A percentile compares a stretch with the other conserved stretches of the same genome.
phyloP scores from a whole-genome alignment of 2,888 invertebrate genomes.

The Acleris emargana region DNA sequence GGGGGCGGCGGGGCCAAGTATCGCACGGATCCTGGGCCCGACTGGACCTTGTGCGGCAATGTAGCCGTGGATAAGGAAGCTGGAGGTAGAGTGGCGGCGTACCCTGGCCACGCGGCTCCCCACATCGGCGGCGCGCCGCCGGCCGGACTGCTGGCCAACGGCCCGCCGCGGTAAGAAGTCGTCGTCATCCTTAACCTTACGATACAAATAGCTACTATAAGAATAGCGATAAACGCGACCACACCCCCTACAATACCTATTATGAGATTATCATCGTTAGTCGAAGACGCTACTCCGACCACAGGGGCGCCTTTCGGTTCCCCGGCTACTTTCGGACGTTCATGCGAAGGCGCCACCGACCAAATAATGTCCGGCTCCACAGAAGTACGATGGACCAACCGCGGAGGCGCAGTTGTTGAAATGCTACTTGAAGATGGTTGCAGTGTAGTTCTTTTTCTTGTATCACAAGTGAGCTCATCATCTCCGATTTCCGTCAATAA shows the following conservation, averaged over 20 bases:
- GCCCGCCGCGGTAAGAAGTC: slow-evolving; percentile 87
- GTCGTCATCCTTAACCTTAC: slow-evolving; percentile 89
- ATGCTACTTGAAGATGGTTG: slow-evolving; percentile 67
- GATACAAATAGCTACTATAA: slow-evolving; percentile 95
- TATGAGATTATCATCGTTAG: slow-evolving; percentile 95
- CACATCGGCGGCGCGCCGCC: slow-evolving; percentile 85
- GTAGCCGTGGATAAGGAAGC: slow-evolving; percentile 85
- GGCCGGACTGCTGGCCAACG: slow-evolving; percentile 85
- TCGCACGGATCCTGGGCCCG: slow-evolving; percentile 79
- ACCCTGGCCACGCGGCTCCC: slow-evolving; percentile 82
- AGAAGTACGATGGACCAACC: slow-evolving; percentile 84
- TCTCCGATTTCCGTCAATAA: slow-evolving; percentile 90
- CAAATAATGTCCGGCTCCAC: slow-evolving; percentile 95
- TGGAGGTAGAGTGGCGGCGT: slow-evolving; percentile 85
- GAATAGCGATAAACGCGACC: slow-evolving; percentile 94
- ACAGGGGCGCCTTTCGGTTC: slow-evolving; percentile 85
- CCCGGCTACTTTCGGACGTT: slow-evolving; percentile 82
- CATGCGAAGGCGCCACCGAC: slow-evolving; percentile 90
- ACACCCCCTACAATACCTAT: slow-evolving; percentile 97
- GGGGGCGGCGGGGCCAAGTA: slow-evolving; percentile 85
- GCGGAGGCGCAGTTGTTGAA: slow-evolving; percentile 73
- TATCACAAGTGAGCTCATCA: slow-evolving; percentile 92
- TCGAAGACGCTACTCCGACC: slow-evolving; percentile 84
- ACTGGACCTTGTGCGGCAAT: slow-evolving; percentile 86
- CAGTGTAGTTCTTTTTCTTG: slow-evolving; percentile 80